Conservation (phyloP, 2,797 vertebrate species). For the Poecilia gillii region DNA sequence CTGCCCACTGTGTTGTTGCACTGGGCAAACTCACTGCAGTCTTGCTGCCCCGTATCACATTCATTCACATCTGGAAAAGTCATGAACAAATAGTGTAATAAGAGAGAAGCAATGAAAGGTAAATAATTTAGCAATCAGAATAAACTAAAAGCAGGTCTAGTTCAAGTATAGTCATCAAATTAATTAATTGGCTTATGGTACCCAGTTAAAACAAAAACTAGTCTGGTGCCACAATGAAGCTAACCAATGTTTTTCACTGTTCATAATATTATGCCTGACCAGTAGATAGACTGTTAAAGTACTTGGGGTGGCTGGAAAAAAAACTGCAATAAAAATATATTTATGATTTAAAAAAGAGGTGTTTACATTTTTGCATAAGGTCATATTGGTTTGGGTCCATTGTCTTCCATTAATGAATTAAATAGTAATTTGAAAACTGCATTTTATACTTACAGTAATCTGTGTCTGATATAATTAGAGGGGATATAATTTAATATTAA, state of each 20-base stretch:
- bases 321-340: background rate
- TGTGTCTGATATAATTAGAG: background rate
- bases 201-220: background rate
- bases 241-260: background rate
- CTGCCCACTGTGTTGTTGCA: slow-evolving; percentile 83
- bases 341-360: background rate
- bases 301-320: background rate
- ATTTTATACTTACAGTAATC: background rate
- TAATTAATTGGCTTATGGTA: background rate
- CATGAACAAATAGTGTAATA: background rate
- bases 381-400: background rate
- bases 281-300: background rate
- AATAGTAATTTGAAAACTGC: too few relatives aligned
- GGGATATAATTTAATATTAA: background rate
- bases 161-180: background rate
- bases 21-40: slow-evolving; percentile 80
- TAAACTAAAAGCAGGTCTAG: background rate
- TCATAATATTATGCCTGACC: background rate
- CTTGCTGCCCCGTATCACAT: slow-evolving; percentile 70
- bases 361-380: background rate
- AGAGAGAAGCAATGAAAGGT: background rate
- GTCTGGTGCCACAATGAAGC: background rate
- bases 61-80: slow-evolving; percentile 81
- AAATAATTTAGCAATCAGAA: background rate
- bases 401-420: background rate